These are phyloP conservation scores for Callinectes sapidus DNA, from an alignment of 2,888 invertebrate genomes.

Conservation along the genomic window DNA sequence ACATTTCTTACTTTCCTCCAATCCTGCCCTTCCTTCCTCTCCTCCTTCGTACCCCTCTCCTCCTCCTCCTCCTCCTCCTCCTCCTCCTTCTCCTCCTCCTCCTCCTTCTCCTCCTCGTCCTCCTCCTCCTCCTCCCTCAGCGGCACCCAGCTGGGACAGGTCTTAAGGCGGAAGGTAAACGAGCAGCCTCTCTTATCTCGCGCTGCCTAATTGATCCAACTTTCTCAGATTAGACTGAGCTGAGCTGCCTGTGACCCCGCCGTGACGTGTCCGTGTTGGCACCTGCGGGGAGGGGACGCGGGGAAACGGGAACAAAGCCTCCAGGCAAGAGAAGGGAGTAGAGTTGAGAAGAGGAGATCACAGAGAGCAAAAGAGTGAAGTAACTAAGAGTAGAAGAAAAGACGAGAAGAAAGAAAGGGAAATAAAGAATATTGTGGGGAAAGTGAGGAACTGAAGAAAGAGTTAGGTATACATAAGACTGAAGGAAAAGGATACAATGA, in stretches of 20 bases:
- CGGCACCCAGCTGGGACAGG: not conserved
- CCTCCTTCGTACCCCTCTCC: not conserved
- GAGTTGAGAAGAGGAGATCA: no score
- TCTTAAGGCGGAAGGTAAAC: constrained; percentile 28
- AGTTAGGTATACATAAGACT: not conserved
- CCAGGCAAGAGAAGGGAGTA: no score
- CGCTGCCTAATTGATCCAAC: constrained; percentile 17
- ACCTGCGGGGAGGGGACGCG: not conserved
- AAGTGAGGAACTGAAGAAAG: not conserved
- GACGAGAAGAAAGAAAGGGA: not conserved
- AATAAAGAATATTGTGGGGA: not conserved
- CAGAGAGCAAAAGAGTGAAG: no score
- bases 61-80: not conserved
- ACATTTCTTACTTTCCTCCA: not conserved
- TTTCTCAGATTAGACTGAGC: constrained; percentile 24
- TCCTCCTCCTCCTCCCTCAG: not conserved
- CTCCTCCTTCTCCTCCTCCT: not conserved
- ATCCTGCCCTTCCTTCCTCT: not conserved
- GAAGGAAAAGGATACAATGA: not conserved
- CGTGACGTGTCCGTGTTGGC: not conserved
- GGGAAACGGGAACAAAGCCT: not conserved
- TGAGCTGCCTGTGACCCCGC: not conserved
- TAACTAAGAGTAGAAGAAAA: no score
- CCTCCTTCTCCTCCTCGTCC: not conserved
- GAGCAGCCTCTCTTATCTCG: constrained; percentile 27